Conservation (phyloP, 1,140 invertebrate genomes). For the Streblospio benedicti region DNA sequence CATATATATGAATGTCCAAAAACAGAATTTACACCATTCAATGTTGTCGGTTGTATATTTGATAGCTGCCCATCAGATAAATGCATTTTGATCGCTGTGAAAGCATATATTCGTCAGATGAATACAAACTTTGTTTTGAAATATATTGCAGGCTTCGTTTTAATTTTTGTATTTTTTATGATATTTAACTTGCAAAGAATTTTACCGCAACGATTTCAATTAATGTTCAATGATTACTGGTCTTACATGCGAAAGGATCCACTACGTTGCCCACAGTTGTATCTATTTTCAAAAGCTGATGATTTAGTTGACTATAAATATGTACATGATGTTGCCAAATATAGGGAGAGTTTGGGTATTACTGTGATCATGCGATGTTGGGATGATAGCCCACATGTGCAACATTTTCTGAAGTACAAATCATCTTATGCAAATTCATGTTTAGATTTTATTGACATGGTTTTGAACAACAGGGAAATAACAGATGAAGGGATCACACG, state of each 20-base stretch:
- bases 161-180: not conserved
- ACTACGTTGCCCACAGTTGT: conserved; percentile 59
- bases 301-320: conserved; percentile 51
- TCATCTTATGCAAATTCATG: conserved; percentile 57
- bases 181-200: not conserved
- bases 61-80: not conserved
- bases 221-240: not conserved
- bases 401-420: conserved; percentile 53
- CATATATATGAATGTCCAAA: not conserved
- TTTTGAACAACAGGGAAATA: no score
- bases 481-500: no score
- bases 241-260: conserved; percentile 45
- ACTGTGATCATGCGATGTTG: conserved; percentile 56
- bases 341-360: conserved; percentile 55
- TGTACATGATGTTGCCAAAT: conserved; percentile 42
- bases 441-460: conserved; percentile 55
- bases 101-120: conserved; percentile 34
- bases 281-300: conserved; percentile 65
- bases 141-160: not conserved
- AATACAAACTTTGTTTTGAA: not conserved
- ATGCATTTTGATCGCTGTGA: conserved; percentile 44
- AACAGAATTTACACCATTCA: not conserved
- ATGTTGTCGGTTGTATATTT: not conserved
- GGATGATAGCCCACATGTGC: conserved; percentile 61
- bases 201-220: not conserved